Conservation (phyloP, 1,140 invertebrate species). For the Maniola jurtina region DNA sequence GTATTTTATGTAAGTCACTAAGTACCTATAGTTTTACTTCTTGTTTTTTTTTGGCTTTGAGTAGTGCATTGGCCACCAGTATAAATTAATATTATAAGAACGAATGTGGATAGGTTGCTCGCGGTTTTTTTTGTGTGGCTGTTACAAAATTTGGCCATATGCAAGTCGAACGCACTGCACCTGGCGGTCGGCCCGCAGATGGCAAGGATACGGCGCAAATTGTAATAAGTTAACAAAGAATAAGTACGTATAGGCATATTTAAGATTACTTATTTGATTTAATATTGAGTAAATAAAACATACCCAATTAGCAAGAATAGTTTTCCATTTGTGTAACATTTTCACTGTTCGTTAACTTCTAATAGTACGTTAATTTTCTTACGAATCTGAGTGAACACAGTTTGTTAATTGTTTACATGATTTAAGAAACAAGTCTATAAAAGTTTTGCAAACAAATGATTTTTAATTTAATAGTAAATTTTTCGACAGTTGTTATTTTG, state of each 20-base stretch:
- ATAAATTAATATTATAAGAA: too few relatives aligned
- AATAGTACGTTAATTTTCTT: background rate
- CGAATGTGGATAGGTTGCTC: background rate
- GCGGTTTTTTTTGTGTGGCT: background rate
- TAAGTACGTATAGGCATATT: background rate
- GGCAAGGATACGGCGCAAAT: background rate
- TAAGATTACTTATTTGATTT: background rate
- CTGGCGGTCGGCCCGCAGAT: slow-evolving; percentile 19
- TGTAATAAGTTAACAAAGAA: background rate
- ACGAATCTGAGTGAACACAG: background rate
- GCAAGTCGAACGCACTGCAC: slow-evolving; percentile 7
- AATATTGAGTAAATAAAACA: slow-evolving; percentile 24
- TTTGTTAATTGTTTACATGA: slow-evolving; percentile 16
- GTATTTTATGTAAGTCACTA: too few relatives aligned
- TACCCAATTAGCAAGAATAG: slow-evolving; percentile 67
- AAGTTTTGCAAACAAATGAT: slow-evolving; percentile 46
- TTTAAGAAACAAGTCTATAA: slow-evolving; percentile 18
- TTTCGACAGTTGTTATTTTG: slow-evolving; percentile 33
- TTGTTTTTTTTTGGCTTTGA: too few relatives aligned
- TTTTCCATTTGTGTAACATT: slow-evolving; percentile 69
- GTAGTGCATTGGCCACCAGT: too few relatives aligned
- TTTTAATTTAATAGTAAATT: slow-evolving; percentile 23
- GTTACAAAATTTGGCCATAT: slow-evolving; percentile 7
- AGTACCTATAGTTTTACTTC: too few relatives aligned
- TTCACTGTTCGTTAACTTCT: slow-evolving; percentile 13